A percentile compares a stretch with the other conserved stretches of the same genome.
phyloP scores from a whole-genome alignment of 2,113 vertebrate genomes.

The Antidorcas marsupialis region DNA sequence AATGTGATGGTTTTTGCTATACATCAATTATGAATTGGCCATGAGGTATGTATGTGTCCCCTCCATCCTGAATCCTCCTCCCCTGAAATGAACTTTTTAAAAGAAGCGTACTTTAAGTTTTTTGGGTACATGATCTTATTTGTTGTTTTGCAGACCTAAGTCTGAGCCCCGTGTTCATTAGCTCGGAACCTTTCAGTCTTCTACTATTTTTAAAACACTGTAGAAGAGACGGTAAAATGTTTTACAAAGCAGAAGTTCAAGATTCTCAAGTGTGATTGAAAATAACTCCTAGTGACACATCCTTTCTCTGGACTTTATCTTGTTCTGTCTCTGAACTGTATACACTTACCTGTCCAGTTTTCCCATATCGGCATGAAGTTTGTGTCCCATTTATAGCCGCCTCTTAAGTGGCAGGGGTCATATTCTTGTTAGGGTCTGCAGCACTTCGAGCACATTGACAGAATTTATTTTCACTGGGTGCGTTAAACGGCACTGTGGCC shows the following conservation, averaged over 20 bases:
- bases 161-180: constrained; percentile 60
- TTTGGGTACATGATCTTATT: constrained; percentile 38
- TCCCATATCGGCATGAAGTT: not conserved
- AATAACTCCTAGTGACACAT: not conserved
- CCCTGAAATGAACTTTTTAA: constrained; percentile 14
- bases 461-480: not conserved
- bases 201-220: not conserved
- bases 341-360: not conserved
- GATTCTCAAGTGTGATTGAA: not conserved
- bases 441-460: no score
- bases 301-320: not conserved
- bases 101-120: constrained; percentile 40
- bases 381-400: no score
- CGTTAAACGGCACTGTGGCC: not conserved
- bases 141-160: constrained; percentile 50
- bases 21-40: not conserved
- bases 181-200: constrained; percentile 9
- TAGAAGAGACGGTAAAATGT: not conserved
- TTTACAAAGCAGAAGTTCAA: constrained; percentile 42
- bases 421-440: fast-evolving
- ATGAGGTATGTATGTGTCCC: not conserved
- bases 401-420: fast-evolving
- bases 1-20: not conserved
- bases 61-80: not conserved
- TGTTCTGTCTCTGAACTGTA: not conserved